Percentiles rank a stretch among this genome's conserved stretches.
These are phyloP conservation scores for Drosophila funebris DNA, from an alignment of 1,140 invertebrate genomes.

Conservation along the genomic window DNA sequence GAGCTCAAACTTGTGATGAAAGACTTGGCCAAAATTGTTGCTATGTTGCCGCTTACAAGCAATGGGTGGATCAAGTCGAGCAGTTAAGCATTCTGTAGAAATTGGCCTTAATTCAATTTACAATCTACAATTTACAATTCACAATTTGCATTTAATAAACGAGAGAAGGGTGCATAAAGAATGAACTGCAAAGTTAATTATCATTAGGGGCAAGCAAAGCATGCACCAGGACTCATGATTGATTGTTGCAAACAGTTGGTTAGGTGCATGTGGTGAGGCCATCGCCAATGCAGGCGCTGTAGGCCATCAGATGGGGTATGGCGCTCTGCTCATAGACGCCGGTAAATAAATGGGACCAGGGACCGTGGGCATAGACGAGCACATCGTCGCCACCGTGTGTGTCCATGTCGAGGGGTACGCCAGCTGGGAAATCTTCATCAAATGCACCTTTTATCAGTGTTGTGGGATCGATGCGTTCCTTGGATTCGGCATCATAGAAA, in stretches of 20 bases:
- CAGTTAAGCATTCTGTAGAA: slow-evolving; percentile 42
- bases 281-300: slow-evolving; percentile 86
- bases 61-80: slow-evolving; percentile 35
- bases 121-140: slow-evolving; percentile 55
- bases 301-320: slow-evolving; percentile 90
- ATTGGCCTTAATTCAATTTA: slow-evolving; percentile 72
- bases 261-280: slow-evolving; percentile 66
- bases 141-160: slow-evolving; percentile 53
- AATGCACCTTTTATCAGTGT: slow-evolving; percentile 51
- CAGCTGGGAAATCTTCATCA: slow-evolving; percentile 83
- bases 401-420: slow-evolving; percentile 85
- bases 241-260: not conserved
- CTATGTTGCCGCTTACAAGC: slow-evolving; percentile 11
- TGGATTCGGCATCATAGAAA: slow-evolving; percentile 61
- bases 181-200: slow-evolving; percentile 75
- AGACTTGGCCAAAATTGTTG: slow-evolving; percentile 9
- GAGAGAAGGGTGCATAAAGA: not conserved
- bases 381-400: slow-evolving; percentile 90
- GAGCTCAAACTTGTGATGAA: slow-evolving; percentile 19
- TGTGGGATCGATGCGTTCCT: slow-evolving; percentile 77
- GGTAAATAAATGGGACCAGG: slow-evolving; percentile 89
- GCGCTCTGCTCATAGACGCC: slow-evolving; percentile 92
- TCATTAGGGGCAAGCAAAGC: slow-evolving; percentile 51
- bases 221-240: slow-evolving; percentile 31
- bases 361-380: slow-evolving; percentile 86